phyloP scores from a whole-genome alignment of 2,888 invertebrate genomes.

The Pristionchus mayeri region DNA sequence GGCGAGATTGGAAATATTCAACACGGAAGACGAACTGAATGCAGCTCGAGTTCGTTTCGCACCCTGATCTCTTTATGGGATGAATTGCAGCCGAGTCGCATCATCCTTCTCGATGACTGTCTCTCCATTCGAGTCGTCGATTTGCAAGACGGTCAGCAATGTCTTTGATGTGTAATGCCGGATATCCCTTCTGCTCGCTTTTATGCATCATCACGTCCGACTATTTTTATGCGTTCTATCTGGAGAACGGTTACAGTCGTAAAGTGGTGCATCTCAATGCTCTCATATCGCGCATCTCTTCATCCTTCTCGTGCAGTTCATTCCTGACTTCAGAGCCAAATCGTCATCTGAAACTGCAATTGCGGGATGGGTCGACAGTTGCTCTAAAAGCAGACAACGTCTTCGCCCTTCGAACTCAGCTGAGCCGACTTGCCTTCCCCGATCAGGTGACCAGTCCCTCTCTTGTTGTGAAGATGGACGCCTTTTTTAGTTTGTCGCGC shows the following conservation, averaged over 20 bases:
- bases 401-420: conserved; percentile 20
- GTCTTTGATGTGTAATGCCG: no score
- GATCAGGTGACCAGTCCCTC: not conserved
- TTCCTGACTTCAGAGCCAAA: not conserved
- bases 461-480: no score
- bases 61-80: no score
- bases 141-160: conserved; percentile 5
- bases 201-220: no score
- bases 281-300: no score
- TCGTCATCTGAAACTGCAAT: conserved; percentile 18
- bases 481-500: conserved; percentile 15
- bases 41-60: not conserved
- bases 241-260: no score
- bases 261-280: no score
- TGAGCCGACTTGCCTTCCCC: conserved; percentile 28
- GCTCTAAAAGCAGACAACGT: conserved; percentile 20
- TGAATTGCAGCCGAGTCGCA: not conserved
- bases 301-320: not conserved
- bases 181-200: no score
- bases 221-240: no score
- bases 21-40: not conserved
- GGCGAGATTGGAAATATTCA: conserved; percentile 25
- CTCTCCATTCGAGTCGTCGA: not conserved
- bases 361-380: not conserved
- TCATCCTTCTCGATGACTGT: conserved; percentile 31